Base-by-base conservation (phyloP, 1,140 invertebrate genomes). In the Scaptodrosophila lebanonensis region DNA sequence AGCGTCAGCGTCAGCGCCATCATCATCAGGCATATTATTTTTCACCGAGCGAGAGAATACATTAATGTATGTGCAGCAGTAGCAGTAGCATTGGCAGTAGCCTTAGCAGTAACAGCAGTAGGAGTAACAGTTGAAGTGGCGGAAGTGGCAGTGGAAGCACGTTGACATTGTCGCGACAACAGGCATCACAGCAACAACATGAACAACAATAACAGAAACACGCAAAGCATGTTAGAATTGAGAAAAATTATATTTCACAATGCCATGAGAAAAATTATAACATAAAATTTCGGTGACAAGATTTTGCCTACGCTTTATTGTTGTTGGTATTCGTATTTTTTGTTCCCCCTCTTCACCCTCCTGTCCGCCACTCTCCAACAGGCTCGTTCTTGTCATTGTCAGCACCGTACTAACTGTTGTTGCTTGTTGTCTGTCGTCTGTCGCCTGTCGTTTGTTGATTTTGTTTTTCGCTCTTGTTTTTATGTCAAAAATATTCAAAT, bases 401-500 rank as follows among this genome's bases (percentile, higher is more conserved):
- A 50, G 40, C 15, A 38, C 16, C 11, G 15, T 16, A 44, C 51
- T 51, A 48, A 15, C 30, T 18, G 16, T 36, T 50, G 13, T 27
- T 39, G 18, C 30, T 44, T 51, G 20, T 13, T 20, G 36, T 33
- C 12, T 6, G 18, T 36, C 18, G 18, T 39, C 38, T 29, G 43
- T 39, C 54, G 60, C 44, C 59, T 61, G 54, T 73, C 67, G 51
- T 73, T 68, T 73, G 69, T 73, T 73, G 64, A 73, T 73, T 73
- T 75, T 73, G 58, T 82, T 66, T 66, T 76, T 69, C 50, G 69
- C 45, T 33, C 61, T 82, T 79, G 75, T 79, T 79, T 79, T 79
- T 79, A 79, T 79, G 75, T 64, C 42, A 56, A 72, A 79, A 82
- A 82, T 79, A 82, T 79, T 82, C 75, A 79, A 79, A 79, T 79